Conservation (phyloP, 2,113 vertebrate genomes). For the Cricetomys ansorgei region DNA sequence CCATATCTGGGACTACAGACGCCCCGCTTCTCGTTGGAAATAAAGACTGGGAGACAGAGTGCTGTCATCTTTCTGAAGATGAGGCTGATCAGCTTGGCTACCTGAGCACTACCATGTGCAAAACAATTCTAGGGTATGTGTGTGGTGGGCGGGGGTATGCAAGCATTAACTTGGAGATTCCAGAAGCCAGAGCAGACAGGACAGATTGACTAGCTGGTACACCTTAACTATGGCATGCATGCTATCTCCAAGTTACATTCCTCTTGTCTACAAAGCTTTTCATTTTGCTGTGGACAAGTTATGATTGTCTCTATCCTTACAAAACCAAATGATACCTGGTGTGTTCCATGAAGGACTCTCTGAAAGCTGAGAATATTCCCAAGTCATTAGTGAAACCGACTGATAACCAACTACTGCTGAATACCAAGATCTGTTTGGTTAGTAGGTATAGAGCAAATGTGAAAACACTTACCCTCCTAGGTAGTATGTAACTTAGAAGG, state of each 20-base stretch:
- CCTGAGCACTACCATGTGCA: not conserved
- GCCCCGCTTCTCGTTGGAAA: conserved; percentile 4
- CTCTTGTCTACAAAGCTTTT: not conserved
- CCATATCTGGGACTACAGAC: not conserved
- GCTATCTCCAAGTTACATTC: no score
- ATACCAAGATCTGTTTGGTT: not conserved
- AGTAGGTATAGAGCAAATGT: not conserved
- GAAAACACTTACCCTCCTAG: not conserved
- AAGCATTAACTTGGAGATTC: not conserved
- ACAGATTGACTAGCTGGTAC: not conserved
- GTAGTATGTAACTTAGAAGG: not conserved
- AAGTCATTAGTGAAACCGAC: not conserved
- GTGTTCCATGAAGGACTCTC: not conserved
- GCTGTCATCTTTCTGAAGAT: not conserved
- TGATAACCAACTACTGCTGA: no score
- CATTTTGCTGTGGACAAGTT: not conserved
- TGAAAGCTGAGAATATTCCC: no score
- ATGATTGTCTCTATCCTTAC: not conserved
- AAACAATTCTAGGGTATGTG: no score
- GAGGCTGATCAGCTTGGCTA: not conserved
- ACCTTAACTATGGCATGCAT: accelerated
- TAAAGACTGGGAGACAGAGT: not conserved
- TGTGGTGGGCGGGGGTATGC: accelerated
- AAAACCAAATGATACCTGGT: not conserved
- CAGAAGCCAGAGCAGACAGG: not conserved